phyloP scores from a whole-genome alignment of 1,140 invertebrate species.

The Orius insidiosus region DNA sequence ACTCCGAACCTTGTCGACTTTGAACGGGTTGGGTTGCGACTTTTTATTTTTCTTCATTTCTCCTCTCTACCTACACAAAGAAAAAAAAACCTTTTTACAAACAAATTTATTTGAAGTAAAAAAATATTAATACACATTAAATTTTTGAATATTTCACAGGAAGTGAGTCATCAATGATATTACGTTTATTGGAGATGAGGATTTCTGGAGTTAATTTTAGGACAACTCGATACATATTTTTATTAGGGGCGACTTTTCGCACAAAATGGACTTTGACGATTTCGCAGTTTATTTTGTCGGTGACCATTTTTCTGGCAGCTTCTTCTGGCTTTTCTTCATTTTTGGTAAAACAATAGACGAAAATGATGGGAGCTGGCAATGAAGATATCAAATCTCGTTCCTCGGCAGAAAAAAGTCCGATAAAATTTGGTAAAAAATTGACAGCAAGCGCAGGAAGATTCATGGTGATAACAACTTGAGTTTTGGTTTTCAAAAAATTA shows the following conservation, averaged over 20 bases:
- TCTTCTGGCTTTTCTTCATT: constrained; percentile 29
- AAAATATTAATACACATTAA: too few species aligned
- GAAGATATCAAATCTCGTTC: constrained; percentile 27
- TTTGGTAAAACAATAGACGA: constrained; percentile 70
- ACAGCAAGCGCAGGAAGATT: constrained; percentile 87
- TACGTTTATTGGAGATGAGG: constrained; percentile 22
- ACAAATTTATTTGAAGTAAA: too few species aligned
- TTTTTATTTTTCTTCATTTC: constrained; percentile 21
- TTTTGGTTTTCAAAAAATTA: constrained; percentile 29
- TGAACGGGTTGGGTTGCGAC: constrained; percentile 32
- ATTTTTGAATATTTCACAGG: too few species aligned
- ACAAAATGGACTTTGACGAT: constrained; percentile 50
- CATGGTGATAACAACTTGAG: constrained; percentile 78
- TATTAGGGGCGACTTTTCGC: constrained; percentile 81
- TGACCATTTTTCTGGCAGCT: constrained; percentile 43
- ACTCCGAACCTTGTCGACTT: constrained; percentile 30
- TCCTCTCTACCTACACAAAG: too few species aligned
- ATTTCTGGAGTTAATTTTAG: constrained; percentile 45
- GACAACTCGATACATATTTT: constrained; percentile 82
- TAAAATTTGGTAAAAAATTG: constrained; percentile 69
- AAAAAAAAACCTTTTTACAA: too few species aligned
- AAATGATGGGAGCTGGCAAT: constrained; percentile 30
- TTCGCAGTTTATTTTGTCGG: constrained; percentile 42
- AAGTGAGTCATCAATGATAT: too few species aligned
- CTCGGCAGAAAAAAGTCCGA: constrained; percentile 37